These are phyloP conservation scores for Phymorhynchus buccinoides DNA, from an alignment of 1,140 invertebrate species.

Conservation along the genomic window DNA sequence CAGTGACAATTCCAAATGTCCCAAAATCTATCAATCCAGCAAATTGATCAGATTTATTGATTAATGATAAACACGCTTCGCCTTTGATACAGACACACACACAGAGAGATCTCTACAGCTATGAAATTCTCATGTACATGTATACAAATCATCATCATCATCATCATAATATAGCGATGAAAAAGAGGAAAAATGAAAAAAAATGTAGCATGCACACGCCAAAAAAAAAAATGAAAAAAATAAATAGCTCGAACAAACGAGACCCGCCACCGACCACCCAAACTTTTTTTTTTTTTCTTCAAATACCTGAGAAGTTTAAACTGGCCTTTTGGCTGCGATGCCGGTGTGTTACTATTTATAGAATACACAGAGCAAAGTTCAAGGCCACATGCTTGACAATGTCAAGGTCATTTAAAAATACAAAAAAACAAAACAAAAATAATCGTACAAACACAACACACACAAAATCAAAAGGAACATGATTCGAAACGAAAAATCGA, in stretches of 20 bases:
- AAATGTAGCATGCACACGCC: conserved; percentile 15
- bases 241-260: conserved; percentile 36
- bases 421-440: too few relatives aligned
- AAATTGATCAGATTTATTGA: too few relatives aligned
- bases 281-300: too few relatives aligned
- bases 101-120: conserved; percentile 34
- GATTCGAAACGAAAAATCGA: background rate
- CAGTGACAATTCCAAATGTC: conserved; percentile 33
- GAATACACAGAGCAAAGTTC: conserved; percentile 19
- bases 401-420: background rate
- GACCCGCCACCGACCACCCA: conserved; percentile 22
- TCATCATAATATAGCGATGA: conserved; percentile 23
- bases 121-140: conserved; percentile 22
- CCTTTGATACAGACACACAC: background rate
- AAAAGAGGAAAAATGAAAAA: background rate
- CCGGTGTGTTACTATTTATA: background rate
- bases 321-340: conserved; percentile 3
- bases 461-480: background rate
- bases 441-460: too few relatives aligned
- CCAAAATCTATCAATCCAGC: too few relatives aligned
- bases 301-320: conserved; percentile 36
- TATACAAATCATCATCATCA: background rate
- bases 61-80: too few relatives aligned
- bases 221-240: background rate
- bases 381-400: conserved; percentile 26